phyloP scores from a whole-genome alignment of 2,888 invertebrate species.

The Nomada lathburiana region DNA sequence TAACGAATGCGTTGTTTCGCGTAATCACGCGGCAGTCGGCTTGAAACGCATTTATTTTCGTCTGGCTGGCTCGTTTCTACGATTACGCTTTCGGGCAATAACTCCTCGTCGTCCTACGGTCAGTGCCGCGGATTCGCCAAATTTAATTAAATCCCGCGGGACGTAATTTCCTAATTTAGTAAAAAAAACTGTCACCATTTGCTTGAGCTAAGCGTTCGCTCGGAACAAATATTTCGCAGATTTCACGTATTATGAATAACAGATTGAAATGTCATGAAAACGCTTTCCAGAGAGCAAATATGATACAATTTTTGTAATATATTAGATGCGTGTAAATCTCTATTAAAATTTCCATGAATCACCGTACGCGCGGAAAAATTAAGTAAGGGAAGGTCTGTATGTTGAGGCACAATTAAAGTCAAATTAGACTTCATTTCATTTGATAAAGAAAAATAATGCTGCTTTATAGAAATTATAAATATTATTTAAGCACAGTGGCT shows the following conservation, averaged over 20 bases:
- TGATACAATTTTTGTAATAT: background rate
- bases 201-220: background rate
- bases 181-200: conserved; percentile 29
- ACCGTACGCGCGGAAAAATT: background rate
- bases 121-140: conserved; percentile 32
- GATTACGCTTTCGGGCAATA: conserved; percentile 43
- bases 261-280: background rate
- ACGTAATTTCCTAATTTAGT: conserved; percentile 55
- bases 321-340: too few species aligned
- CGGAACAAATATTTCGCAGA: conserved; percentile 5
- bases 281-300: background rate
- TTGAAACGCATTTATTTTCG: conserved; percentile 51
- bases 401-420: background rate
- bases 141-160: conserved; percentile 51
- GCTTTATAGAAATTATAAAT: background rate
- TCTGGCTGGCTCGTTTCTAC: conserved; percentile 38
- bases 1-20: conserved; percentile 34
- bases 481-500: too few species aligned
- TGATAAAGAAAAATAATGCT: background rate
- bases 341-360: too few species aligned
- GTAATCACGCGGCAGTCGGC: conserved; percentile 43
- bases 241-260: conserved; percentile 5
- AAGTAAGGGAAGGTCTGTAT: background rate
- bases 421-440: background rate
- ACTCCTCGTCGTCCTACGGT: conserved; percentile 30